Conservation (phyloP, 2,888 invertebrate species). For the Pycnomerus fuliginosus region DNA sequence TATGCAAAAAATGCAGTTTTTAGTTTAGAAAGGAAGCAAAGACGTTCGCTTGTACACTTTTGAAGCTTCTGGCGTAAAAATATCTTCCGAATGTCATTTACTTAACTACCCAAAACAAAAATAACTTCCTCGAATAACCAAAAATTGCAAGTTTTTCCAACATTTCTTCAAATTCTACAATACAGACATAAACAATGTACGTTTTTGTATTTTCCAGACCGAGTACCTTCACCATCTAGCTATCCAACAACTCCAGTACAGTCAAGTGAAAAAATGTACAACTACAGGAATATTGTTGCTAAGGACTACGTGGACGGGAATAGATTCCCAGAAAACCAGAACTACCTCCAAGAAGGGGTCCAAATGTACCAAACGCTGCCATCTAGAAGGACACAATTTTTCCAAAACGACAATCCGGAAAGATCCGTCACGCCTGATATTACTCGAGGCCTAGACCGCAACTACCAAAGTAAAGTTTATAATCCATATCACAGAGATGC, state of each 20-base stretch:
- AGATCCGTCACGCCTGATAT: constrained; percentile 57
- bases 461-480: constrained; percentile 17
- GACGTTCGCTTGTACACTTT: neutral
- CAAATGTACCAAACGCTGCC: constrained; percentile 53
- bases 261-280: constrained; percentile 33
- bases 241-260: constrained; percentile 29
- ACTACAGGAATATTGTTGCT: constrained; percentile 29
- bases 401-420: constrained; percentile 48
- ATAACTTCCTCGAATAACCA: too few relatives aligned
- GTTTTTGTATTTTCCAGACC: constrained; percentile 41
- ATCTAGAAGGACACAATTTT: constrained; percentile 51
- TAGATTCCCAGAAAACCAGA: constrained; percentile 32
- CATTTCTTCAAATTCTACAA: too few relatives aligned
- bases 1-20: too few relatives aligned
- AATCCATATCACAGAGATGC: constrained; percentile 8
- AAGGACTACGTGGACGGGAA: constrained; percentile 29
- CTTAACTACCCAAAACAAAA: too few relatives aligned
- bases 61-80: neutral
- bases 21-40: too few relatives aligned
- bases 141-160: too few relatives aligned
- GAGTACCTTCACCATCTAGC: constrained; percentile 45
- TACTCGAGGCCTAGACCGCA: constrained; percentile 51
- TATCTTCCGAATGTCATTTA: neutral
- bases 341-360: constrained; percentile 35
- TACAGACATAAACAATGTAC: neutral